Evolutionary conservation across 2,113 vertebrate genomes (phyloP).

Genomic region (Sapajus apella): DNA sequence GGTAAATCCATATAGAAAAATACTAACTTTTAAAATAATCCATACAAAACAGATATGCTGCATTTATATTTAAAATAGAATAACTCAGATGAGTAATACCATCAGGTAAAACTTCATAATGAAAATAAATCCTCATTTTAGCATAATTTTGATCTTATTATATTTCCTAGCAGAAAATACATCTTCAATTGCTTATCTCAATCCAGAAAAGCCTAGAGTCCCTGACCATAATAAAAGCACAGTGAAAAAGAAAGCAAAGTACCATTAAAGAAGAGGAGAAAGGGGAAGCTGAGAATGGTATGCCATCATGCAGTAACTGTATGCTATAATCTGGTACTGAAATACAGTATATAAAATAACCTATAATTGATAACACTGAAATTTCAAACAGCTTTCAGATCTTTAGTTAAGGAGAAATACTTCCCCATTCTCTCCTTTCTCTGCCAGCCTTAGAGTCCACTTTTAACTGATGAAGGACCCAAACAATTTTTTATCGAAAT

Average conservation of each 20-base stretch:
- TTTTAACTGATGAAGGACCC: background rate
- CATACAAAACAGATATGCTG: background rate
- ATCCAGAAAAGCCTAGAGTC: background rate
- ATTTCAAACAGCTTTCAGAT: background rate
- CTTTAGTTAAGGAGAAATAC: background rate
- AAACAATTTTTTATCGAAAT: background rate
- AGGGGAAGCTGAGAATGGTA: background rate
- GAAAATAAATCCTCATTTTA: background rate
- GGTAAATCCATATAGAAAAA: background rate
- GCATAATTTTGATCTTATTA: background rate
- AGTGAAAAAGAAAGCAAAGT: background rate
- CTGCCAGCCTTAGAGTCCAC: background rate
- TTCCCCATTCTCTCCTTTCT: background rate
- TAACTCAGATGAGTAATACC: background rate
- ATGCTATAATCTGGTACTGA: background rate
- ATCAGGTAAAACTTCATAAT: constrained; percentile 2
- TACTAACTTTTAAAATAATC: background rate
- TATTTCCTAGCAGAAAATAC: background rate
- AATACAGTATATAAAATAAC: background rate
- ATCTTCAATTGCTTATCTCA: background rate
- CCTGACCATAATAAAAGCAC: background rate
- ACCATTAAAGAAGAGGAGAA: background rate
- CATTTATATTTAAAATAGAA: background rate
- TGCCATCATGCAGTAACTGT: background rate
- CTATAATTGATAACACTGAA: background rate